A percentile compares a stretch with the other conserved stretches of the same genome.
phyloP scores from a whole-genome alignment of 1,140 invertebrate genomes.

The Trachelipus rathkii region DNA sequence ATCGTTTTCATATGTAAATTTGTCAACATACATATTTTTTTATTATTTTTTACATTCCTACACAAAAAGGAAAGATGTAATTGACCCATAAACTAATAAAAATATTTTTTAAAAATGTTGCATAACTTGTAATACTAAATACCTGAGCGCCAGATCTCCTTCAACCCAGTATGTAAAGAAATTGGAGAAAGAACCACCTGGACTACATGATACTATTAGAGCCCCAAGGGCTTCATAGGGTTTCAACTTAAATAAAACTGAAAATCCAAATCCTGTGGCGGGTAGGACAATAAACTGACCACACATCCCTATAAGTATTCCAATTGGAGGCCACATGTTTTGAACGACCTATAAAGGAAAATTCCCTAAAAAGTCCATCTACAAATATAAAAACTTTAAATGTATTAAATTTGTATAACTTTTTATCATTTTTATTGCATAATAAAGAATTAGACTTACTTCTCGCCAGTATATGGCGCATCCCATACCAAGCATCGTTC shows the following conservation, averaged over 20 bases:
- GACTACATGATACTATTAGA: slow-evolving; percentile 51
- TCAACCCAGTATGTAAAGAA: slow-evolving; percentile 52
- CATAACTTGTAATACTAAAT: slow-evolving; percentile 17
- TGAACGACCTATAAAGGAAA: neutral
- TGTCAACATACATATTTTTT: neutral
- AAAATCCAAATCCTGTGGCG: slow-evolving; percentile 48
- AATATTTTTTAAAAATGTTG: neutral
- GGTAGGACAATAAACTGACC: slow-evolving; percentile 53
- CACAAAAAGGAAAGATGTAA: neutral
- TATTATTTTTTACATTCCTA: too few species aligned
- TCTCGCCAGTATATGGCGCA: slow-evolving; percentile 28
- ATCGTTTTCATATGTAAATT: slow-evolving; percentile 6
- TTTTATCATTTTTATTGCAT: neutral
- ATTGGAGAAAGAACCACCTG: slow-evolving; percentile 52
- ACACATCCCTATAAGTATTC: slow-evolving; percentile 51
- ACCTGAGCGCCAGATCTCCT: slow-evolving; percentile 53
- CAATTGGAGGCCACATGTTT: slow-evolving; percentile 49
- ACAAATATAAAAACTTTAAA: neutral
- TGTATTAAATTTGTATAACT: neutral
- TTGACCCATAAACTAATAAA: neutral
- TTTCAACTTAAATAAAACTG: slow-evolving; percentile 44
- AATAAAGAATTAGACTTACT: slow-evolving; percentile 5
- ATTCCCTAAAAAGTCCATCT: neutral
- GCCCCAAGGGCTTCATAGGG: slow-evolving; percentile 47
- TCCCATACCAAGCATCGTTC: slow-evolving; percentile 29